phyloP scores from a whole-genome alignment of 1,140 invertebrate genomes.

The Bombus soroeensis region DNA sequence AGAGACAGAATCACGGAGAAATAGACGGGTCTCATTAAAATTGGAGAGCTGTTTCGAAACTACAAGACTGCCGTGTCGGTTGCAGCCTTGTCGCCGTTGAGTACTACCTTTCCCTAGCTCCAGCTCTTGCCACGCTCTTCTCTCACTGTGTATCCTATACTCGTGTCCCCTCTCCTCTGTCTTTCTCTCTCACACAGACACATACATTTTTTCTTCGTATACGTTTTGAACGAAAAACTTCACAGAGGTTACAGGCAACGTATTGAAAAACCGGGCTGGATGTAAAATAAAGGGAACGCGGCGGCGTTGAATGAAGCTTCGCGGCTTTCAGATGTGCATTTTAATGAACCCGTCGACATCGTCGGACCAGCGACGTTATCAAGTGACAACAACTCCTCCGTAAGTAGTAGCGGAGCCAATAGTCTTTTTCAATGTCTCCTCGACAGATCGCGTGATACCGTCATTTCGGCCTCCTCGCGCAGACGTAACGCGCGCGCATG shows the following conservation, averaged over 20 bases:
- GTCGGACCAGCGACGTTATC: slow-evolving; percentile 15
- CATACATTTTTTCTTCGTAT: not conserved
- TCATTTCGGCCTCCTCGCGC: not conserved
- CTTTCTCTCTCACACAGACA: not conserved
- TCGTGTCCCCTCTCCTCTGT: not conserved
- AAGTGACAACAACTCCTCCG: not conserved
- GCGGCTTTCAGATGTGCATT: slow-evolving; percentile 54
- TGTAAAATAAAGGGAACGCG: slow-evolving; percentile 19
- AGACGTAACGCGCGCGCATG: slow-evolving; percentile 23
- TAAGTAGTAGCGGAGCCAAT: slow-evolving; percentile 23
- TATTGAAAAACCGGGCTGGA: slow-evolving; percentile 51
- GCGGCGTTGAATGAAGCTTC: slow-evolving; percentile 35
- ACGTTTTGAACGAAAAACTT: slow-evolving; percentile 67
- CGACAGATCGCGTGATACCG: not conserved
- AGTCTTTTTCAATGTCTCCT: not conserved
- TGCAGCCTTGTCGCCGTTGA: slow-evolving; percentile 73
- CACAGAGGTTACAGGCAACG: slow-evolving; percentile 52
- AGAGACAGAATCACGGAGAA: slow-evolving; percentile 79
- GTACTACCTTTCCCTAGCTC: slow-evolving; percentile 68
- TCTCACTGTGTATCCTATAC: slow-evolving; percentile 13
- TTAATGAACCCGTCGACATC: slow-evolving; percentile 53
- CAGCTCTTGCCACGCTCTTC: slow-evolving; percentile 26
- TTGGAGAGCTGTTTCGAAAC: slow-evolving; percentile 82
- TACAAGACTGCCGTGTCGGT: slow-evolving; percentile 81
- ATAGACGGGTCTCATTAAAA: slow-evolving; percentile 83